Conservation (phyloP, 2,113 vertebrate species). For the Ellobius talpinus region DNA sequence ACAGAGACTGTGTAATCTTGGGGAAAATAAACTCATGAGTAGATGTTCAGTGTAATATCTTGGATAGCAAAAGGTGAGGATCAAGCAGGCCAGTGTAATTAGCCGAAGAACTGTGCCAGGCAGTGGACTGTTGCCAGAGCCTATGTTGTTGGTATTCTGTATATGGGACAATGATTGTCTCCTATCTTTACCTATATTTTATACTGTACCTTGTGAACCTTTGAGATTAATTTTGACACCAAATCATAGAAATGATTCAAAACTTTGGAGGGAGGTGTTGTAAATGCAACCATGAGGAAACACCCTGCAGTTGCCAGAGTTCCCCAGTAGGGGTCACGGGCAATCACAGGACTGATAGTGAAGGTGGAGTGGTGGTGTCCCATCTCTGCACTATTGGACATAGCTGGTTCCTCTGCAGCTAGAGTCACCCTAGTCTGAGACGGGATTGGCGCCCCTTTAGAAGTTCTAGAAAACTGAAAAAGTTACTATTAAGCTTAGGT, state of each 20-base stretch:
- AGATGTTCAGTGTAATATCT: neutral
- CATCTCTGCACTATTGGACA: neutral
- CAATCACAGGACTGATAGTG: neutral
- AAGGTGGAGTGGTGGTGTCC: neutral
- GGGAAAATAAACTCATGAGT: neutral
- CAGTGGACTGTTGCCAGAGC: neutral
- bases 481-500: neutral
- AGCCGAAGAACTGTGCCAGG: neutral
- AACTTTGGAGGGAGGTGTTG: neutral
- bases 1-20: neutral
- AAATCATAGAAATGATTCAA: neutral
- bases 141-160: neutral
- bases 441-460: neutral
- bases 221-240: neutral
- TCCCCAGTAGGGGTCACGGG: neutral
- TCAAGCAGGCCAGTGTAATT: neutral
- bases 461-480: neutral
- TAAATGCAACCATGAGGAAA: neutral
- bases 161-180: neutral
- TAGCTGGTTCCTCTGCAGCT: neutral
- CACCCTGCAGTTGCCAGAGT: neutral
- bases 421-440: neutral
- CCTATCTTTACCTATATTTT: neutral
- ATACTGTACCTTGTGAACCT: neutral
- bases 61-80: neutral